Evolutionary conservation across 2,797 vertebrate species (phyloP).

Genomic region (Eulemur coronatus): DNA sequence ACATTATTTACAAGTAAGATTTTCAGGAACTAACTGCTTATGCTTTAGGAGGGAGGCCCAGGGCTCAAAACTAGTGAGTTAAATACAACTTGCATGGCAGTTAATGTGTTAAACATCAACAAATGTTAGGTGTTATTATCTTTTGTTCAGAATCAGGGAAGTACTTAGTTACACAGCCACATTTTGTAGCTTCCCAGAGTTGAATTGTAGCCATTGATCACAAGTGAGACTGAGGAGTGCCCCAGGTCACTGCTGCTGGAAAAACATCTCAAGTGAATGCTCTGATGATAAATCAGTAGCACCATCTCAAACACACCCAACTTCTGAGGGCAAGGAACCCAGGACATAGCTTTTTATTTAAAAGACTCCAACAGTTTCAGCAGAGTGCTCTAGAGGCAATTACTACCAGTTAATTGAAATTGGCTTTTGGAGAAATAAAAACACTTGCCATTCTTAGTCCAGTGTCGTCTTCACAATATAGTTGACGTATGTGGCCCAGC

Average conservation of each 20-base stretch:
- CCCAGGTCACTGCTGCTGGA: not conserved
- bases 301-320: not conserved
- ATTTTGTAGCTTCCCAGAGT: not conserved
- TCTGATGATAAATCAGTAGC: not conserved
- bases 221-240: not conserved
- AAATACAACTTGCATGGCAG: too few relatives aligned
- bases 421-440: constrained; percentile 32
- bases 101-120: not conserved
- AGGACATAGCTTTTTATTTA: not conserved
- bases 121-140: not conserved
- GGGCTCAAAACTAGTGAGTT: too few relatives aligned
- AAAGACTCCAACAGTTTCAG: not conserved
- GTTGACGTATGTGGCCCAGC: not conserved
- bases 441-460: not conserved
- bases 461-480: not conserved
- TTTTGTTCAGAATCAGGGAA: not conserved
- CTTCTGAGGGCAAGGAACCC: not conserved
- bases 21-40: too few relatives aligned
- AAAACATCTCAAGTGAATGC: not conserved
- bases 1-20: too few relatives aligned
- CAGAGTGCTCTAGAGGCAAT: not conserved
- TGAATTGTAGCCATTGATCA: not conserved
- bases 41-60: too few relatives aligned
- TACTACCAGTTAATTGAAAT: not conserved
- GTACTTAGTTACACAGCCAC: not conserved